Conservation (phyloP, 2,113 vertebrate genomes). For the Okapia johnstoni region DNA sequence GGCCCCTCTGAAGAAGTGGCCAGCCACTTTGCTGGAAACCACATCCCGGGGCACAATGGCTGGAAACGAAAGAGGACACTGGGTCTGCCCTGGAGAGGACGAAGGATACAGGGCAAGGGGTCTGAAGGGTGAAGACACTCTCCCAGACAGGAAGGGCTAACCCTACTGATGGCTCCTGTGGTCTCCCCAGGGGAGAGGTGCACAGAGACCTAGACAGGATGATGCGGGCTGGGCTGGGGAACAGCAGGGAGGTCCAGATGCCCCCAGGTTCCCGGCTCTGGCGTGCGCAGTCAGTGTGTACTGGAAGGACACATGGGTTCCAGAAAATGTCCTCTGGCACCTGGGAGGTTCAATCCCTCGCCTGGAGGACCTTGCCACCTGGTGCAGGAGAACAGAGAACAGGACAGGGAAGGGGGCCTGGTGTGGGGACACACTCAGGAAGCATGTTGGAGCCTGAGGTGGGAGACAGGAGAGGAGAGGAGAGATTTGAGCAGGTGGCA, state of each 20-base stretch:
- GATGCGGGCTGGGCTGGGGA: background rate
- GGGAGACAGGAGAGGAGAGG: background rate
- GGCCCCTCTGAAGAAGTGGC: background rate
- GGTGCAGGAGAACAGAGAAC: background rate
- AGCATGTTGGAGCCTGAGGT: background rate
- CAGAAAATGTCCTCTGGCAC: background rate
- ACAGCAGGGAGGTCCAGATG: no score
- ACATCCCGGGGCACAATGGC: background rate
- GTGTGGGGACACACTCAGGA: background rate
- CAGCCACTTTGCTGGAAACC: background rate
- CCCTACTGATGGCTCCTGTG: background rate
- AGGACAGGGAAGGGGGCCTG: background rate
- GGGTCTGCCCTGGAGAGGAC: background rate
- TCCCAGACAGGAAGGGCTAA: background rate
- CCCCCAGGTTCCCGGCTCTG: background rate
- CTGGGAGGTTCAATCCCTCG: background rate
- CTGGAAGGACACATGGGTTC: background rate
- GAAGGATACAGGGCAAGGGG: background rate
- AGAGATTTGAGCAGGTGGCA: background rate
- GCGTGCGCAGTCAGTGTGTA: rapidly evolving
- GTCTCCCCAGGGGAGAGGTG: background rate
- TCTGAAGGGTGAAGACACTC: no score
- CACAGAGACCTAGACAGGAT: background rate
- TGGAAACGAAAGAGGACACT: background rate
- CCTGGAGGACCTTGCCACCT: background rate